Base-by-base conservation (phyloP, 2,888 invertebrate species). In the Andrena haemorrhoa region DNA sequence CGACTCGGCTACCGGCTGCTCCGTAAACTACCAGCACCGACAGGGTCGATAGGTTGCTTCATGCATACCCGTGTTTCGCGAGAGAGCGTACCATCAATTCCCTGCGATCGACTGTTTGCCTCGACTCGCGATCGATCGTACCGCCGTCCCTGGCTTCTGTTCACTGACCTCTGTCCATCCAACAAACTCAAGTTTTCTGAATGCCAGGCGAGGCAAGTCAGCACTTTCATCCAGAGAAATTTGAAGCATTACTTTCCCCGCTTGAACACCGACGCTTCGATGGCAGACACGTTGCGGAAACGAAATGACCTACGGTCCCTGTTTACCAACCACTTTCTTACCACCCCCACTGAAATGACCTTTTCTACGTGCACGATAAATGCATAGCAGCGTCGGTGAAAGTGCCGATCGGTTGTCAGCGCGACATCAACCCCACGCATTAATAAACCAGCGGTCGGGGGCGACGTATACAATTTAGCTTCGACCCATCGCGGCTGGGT, bases 321-420 rank as follows among this genome's bases (percentile, higher is more conserved):
- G 49, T 31, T 53, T 53, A n/a, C 63, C 41, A n/a, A 26, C 53
- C 31, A 56, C 53, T 23, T 31, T 41, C 23, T 58, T n/a, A 41
- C 61, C 20, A 41, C 2, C 26, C 58, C 33, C 64, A 8, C 20
- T 35, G 53, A 47, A 29, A 7, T 20, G 23, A 47, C 12, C 58
- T 47, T 41, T 29, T 12, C 49, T 31, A 29, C 31, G 3, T n/a
- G 49, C 29, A 47, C 47, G 16, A 31, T 35, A 60, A 41, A 69
- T 26, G 60, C 47, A 12, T 5, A 35, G 7, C 8, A 63, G 53
- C 26, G 70, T 33, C 51, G 70, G 72, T 63, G 75, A 73, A 74
- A 60, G 61, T 65, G 69, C 35, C 69, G 73, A 75, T 81, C 66
- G 82, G 75, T 75, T 81, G 82, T 82, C 82, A 71, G 68, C 82